Percentiles rank a stretch among this genome's conserved stretches.
These are phyloP conservation scores for Carassius carassius DNA, from an alignment of 2,113 vertebrate species.

Conservation along the genomic window DNA sequence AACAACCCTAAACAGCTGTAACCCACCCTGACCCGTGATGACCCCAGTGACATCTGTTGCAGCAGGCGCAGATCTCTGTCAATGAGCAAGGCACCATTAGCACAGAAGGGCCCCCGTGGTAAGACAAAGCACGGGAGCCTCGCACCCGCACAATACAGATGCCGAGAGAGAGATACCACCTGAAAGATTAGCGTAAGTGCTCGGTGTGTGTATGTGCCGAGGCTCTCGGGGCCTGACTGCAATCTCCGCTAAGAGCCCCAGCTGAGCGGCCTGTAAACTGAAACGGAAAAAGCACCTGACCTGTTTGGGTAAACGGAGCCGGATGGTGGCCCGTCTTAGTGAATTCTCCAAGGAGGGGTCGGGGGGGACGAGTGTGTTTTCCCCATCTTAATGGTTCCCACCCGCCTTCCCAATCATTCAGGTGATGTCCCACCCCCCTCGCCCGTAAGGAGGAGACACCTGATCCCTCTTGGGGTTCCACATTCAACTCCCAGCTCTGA, in stretches of 20 bases:
- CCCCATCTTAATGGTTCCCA: slow-evolving; percentile 51
- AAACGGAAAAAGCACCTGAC: slow-evolving; percentile 54
- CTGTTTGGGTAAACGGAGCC: slow-evolving; percentile 43
- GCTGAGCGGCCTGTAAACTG: slow-evolving; percentile 35
- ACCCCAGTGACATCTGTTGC: slow-evolving; percentile 73
- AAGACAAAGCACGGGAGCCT: background rate
- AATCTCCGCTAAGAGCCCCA: slow-evolving; percentile 39
- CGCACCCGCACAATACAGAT: slow-evolving; percentile 1
- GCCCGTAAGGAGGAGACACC: slow-evolving; percentile 51
- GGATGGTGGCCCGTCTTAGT: slow-evolving; percentile 38
- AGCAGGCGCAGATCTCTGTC: slow-evolving; percentile 42
- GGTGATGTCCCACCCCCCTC: slow-evolving; percentile 41
- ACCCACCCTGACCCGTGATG: slow-evolving; percentile 63
- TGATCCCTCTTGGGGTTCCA: slow-evolving; percentile 48
- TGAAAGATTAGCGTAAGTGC: slow-evolving; percentile 39
- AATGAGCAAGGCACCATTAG: slow-evolving; percentile 39
- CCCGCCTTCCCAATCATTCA: slow-evolving; percentile 43
- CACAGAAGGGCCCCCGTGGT: background rate
- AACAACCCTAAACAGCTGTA: slow-evolving; percentile 71
- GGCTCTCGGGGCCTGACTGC: slow-evolving; percentile 16
- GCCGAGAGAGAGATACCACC: slow-evolving; percentile 12
- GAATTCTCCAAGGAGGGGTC: slow-evolving; percentile 37
- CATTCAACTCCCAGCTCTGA: slow-evolving; percentile 48
- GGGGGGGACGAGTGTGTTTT: slow-evolving; percentile 45
- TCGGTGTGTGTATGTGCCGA: slow-evolving; percentile 17